phyloP scores from a whole-genome alignment of 1,140 invertebrate genomes.

The Copidosoma floridanum region DNA sequence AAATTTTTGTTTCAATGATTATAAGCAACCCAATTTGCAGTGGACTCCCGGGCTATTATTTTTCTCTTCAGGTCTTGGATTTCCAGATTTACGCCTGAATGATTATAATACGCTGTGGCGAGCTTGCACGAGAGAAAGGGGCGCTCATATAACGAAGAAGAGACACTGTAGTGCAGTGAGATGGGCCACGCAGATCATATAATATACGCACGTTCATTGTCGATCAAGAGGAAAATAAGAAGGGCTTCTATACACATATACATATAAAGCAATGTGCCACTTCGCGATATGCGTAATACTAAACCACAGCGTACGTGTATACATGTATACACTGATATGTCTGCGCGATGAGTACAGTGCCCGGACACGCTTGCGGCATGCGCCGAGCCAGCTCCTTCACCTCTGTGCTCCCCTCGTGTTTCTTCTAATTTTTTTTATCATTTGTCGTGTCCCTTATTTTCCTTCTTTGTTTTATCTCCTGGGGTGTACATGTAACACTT shows the following conservation, averaged over 20 bases:
- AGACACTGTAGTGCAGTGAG: background rate
- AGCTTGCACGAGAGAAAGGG: background rate
- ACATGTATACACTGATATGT: no score
- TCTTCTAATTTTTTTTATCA: background rate
- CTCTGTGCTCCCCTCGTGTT: slow-evolving; percentile 1
- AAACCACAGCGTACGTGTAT: slow-evolving; percentile 28
- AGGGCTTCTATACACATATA: slow-evolving; percentile 29
- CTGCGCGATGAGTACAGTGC: slow-evolving; percentile 27
- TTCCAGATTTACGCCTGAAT: slow-evolving; percentile 36
- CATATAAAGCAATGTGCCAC: slow-evolving; percentile 26
- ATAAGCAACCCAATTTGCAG: no score
- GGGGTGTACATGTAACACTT: slow-evolving; percentile 12
- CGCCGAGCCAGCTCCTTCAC: slow-evolving; percentile 39
- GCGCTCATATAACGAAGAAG: background rate
- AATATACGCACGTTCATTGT: slow-evolving; percentile 35
- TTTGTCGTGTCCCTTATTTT: slow-evolving; percentile 20
- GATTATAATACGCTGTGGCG: slow-evolving; percentile 15
- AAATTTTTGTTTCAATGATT: no score
- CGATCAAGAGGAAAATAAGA: slow-evolving; percentile 25
- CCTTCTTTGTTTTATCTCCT: slow-evolving; percentile 21
- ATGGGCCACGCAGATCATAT: slow-evolving; percentile 31
- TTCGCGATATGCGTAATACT: slow-evolving; percentile 34
- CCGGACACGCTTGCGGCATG: slow-evolving; percentile 51
- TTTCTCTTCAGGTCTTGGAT: no score
- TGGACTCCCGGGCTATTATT: no score